phyloP scores from a whole-genome alignment of 2,888 invertebrate genomes.

The Brenthis hecate region DNA sequence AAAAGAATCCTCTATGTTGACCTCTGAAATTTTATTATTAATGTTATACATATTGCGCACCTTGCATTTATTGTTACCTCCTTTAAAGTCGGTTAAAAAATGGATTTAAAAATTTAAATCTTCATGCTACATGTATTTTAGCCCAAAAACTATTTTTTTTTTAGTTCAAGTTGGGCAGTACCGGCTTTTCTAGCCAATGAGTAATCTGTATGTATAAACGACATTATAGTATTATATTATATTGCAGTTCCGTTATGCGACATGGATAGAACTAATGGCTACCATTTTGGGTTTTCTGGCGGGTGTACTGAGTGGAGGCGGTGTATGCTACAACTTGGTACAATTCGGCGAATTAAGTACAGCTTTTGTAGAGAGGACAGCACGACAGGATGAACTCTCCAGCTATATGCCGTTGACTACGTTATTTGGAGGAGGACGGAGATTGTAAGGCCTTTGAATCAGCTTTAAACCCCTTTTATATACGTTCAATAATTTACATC shows the following conservation, averaged over 20 bases:
- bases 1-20: no score
- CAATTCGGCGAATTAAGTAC: slow-evolving; percentile 85
- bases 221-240: not conserved
- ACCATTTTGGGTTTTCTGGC: slow-evolving; percentile 59
- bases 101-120: no score
- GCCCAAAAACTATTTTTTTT: no score
- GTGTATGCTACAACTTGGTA: slow-evolving; percentile 81
- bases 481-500: no score
- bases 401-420: slow-evolving; percentile 62
- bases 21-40: no score
- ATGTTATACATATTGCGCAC: no score
- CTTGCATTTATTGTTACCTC: no score
- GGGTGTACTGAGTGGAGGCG: slow-evolving; percentile 67
- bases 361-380: slow-evolving; percentile 79
- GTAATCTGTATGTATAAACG: no score
- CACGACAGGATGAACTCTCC: slow-evolving; percentile 54
- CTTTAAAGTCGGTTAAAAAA: no score
- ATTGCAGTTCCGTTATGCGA: slow-evolving; percentile 66
- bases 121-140: no score
- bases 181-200: no score
- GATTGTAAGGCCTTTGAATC: slow-evolving; percentile 56
- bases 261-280: slow-evolving; percentile 61
- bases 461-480: not conserved
- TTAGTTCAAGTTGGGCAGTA: no score
- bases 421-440: slow-evolving; percentile 65